Percentiles rank a stretch among this genome's conserved stretches.
These are phyloP conservation scores for Podarcis lilfordi DNA, from an alignment of 2,797 vertebrate species.

Conservation along the genomic window DNA sequence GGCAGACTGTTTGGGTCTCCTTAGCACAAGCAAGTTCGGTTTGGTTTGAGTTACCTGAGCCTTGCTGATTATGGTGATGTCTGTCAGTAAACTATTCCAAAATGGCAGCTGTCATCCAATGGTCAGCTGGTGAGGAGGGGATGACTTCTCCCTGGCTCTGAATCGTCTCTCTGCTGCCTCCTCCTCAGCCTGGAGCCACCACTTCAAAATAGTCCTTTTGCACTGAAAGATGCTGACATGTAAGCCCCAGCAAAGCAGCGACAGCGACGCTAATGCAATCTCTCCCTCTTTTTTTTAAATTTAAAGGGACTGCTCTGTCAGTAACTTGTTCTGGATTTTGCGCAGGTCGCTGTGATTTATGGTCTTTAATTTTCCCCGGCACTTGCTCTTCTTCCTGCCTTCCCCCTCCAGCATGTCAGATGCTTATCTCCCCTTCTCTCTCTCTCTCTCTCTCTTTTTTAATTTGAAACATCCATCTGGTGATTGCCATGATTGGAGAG, in stretches of 20 bases:
- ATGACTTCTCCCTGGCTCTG: neutral
- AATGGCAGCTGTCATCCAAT: neutral
- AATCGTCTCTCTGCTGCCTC: neutral
- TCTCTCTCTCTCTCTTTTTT: constrained; percentile 9
- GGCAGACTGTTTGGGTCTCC: neutral
- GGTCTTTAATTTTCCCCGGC: constrained; percentile 61
- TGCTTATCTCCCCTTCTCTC: constrained; percentile 47
- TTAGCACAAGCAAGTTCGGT: neutral
- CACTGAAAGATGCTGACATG: neutral
- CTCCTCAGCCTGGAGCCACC: neutral
- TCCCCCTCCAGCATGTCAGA: constrained; percentile 49
- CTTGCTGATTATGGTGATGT: neutral
- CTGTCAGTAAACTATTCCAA: neutral
- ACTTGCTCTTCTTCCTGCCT: constrained; percentile 16
- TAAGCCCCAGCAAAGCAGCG: neutral
- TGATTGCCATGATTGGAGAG: constrained; percentile 33
- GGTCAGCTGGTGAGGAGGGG: neutral
- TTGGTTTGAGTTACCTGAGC: neutral
- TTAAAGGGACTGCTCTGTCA: constrained; percentile 22
- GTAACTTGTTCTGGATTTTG: neutral
- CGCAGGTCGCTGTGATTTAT: constrained; percentile 42
- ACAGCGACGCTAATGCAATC: neutral
- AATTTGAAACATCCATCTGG: constrained; percentile 68
- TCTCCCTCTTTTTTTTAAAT: neutral
- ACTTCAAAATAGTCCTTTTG: neutral